Conservation (phyloP, 2,113 vertebrate genomes). For the Carlito syrichta region DNA sequence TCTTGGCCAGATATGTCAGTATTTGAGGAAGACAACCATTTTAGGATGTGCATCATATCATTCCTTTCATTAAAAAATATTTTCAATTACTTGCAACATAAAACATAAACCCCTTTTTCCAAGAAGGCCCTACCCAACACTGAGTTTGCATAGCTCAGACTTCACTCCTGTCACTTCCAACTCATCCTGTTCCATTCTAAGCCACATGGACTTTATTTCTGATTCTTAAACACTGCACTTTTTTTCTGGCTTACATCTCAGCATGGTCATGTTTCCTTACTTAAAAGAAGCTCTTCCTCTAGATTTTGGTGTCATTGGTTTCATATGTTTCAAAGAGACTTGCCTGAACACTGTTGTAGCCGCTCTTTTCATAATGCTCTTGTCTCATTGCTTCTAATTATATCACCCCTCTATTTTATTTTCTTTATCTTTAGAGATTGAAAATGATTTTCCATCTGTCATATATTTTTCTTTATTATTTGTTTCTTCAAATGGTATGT, state of each 20-base stretch:
- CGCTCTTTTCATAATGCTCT: neutral
- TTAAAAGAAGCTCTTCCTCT: neutral
- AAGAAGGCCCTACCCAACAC: no score
- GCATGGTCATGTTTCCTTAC: rapidly evolving
- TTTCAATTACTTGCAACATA: neutral
- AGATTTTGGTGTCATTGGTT: neutral
- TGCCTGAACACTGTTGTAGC: neutral
- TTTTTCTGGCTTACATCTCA: neutral
- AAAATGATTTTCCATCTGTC: neutral
- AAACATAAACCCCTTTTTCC: neutral
- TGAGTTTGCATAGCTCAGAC: neutral
- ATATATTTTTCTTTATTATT: neutral
- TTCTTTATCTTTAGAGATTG: neutral
- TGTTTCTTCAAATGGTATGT: neutral
- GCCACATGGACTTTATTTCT: neutral
- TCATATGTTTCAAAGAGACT: neutral
- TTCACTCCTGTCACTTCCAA: neutral
- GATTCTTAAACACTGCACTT: neutral
- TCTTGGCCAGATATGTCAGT: neutral
- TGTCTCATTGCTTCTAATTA: neutral
- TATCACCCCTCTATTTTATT: neutral
- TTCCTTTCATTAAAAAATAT: neutral
- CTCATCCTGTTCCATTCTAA: rapidly evolving
- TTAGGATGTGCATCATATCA: neutral
- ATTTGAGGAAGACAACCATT: neutral